Evolutionary conservation across 2,888 invertebrate genomes (phyloP).

Genomic region (Diaphora mendica): DNA sequence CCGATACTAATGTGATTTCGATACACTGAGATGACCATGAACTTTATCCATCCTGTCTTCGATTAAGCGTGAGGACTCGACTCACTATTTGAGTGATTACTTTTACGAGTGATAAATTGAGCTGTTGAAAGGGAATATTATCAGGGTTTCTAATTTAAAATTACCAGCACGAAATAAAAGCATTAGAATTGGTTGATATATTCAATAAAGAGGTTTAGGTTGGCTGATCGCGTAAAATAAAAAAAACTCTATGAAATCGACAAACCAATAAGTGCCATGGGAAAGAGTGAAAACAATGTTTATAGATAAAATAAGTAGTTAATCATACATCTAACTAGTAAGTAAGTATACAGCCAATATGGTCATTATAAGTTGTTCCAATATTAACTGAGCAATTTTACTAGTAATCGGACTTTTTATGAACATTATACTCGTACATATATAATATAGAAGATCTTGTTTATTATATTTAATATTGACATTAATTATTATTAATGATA

Average conservation of each 20-base stretch:
- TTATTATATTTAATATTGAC: no score
- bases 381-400: slow-evolving; percentile 54
- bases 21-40: slow-evolving; percentile 21
- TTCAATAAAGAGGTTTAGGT: no score
- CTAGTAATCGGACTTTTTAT: slow-evolving; percentile 39
- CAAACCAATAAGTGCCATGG: no score
- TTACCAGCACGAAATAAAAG: neutral
- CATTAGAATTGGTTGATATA: no score
- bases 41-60: neutral
- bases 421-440: no score
- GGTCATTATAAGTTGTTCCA: slow-evolving; percentile 53
- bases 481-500: neutral
- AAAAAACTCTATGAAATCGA: no score
- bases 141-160: neutral
- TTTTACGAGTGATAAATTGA: slow-evolving; percentile 1
- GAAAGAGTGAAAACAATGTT: no score
- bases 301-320: no score
- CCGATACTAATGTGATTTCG: slow-evolving; percentile 16
- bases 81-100: slow-evolving; percentile 11
- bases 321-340: no score
- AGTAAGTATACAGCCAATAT: slow-evolving; percentile 39
- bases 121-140: neutral
- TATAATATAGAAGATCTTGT: no score
- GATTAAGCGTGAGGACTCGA: neutral
- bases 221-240: no score